Conservation (phyloP, 53 echinoderm and acorn worm species). For the Mesocentrotus franciscanus region DNA sequence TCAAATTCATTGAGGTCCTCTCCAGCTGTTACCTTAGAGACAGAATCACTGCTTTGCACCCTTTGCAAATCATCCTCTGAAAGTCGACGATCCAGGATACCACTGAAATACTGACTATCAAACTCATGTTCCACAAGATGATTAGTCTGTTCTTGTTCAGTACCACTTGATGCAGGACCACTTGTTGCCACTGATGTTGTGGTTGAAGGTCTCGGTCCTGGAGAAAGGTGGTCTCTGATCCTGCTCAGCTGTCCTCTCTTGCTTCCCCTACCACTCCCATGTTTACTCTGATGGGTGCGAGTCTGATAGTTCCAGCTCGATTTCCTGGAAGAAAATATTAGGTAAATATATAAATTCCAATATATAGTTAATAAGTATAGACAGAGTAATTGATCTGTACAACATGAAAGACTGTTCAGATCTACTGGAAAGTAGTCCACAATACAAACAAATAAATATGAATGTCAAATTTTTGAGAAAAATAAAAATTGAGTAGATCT, state of each 20-base stretch:
- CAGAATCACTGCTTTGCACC: neutral
- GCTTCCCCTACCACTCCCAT: constrained; percentile 59
- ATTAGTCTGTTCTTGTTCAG: neutral
- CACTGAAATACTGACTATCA: constrained; percentile 54
- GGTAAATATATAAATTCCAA: neutral
- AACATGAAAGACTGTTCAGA: too few species aligned
- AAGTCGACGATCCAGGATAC: constrained; percentile 1
- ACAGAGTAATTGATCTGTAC: too few species aligned
- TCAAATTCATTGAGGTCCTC: constrained; percentile 54
- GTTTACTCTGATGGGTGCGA: neutral
- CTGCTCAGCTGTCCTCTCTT: constrained; percentile 28
- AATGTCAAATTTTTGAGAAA: too few species aligned
- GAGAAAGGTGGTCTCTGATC: constrained; percentile 17
- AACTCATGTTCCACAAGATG: neutral
- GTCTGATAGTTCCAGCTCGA: neutral
- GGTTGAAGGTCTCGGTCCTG: neutral
- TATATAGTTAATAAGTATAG: too few species aligned
- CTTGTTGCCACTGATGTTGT: neutral
- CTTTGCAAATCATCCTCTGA: neutral
- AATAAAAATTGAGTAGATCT: too few species aligned
- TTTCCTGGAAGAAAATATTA: neutral
- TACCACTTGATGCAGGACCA: neutral
- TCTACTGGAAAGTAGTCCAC: too few species aligned
- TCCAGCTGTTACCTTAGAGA: neutral
- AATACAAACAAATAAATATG: too few species aligned